Evolutionary conservation across 1,140 invertebrate species (phyloP).

Genomic region (Plutomurus gul): DNA sequence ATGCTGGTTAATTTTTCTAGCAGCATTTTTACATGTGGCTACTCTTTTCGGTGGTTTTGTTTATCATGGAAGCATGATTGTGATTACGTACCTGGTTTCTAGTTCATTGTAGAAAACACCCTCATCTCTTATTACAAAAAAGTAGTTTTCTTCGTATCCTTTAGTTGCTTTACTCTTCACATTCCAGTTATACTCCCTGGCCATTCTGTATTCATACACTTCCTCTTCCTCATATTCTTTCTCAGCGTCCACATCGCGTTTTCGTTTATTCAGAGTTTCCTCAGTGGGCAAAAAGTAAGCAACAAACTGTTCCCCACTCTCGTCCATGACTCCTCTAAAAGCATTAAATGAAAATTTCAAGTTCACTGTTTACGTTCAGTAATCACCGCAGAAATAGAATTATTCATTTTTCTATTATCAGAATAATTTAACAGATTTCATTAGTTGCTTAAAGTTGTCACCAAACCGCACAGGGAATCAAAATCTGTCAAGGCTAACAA

Average conservation of each 20-base stretch:
- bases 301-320: conserved; percentile 97
- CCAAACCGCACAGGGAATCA: no score
- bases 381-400: no score
- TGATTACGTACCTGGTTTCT: conserved; percentile 73
- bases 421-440: no score
- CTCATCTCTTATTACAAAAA: conserved; percentile 86
- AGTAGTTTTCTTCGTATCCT: conserved; percentile 98
- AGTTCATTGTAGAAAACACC: conserved; percentile 96
- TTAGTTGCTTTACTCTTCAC: conserved; percentile 97
- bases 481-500: no score
- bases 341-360: conserved; percentile 54
- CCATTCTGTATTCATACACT: conserved; percentile 94
- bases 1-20: no score
- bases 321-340: conserved; percentile 91
- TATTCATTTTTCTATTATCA: no score
- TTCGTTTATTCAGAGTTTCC: conserved; percentile 85
- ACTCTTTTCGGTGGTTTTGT: not conserved
- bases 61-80: no score
- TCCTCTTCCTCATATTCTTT: conserved; percentile 90
- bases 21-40: no score
- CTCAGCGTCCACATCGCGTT: conserved; percentile 73
- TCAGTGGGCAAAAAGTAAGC: conserved; percentile 96
- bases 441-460: no score
- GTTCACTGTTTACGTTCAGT: no score
- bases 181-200: conserved; percentile 96